Conservation (phyloP, 2,888 invertebrate species). For the Thyatira batis region DNA sequence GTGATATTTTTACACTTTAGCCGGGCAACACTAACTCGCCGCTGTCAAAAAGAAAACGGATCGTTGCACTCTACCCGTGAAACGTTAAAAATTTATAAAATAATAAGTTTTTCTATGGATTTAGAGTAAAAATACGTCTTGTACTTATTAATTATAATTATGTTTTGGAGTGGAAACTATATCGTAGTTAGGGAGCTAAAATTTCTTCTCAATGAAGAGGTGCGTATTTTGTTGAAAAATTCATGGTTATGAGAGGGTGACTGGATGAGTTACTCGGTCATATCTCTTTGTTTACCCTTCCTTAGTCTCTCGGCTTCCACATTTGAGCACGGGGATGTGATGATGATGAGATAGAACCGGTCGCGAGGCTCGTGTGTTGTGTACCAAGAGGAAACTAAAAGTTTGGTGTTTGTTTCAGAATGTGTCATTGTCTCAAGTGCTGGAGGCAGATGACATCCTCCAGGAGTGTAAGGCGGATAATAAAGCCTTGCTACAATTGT, state of each 20-base stretch:
- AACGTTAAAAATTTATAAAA: constrained; percentile 61
- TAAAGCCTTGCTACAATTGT: constrained; percentile 95
- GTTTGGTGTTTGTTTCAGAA: constrained; percentile 84
- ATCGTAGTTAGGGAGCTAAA: constrained; percentile 88
- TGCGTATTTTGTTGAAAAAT: constrained; percentile 75
- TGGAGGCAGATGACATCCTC: constrained; percentile 97
- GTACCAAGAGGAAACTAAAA: constrained; percentile 17
- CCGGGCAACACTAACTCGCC: constrained; percentile 32
- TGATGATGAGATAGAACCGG: neutral
- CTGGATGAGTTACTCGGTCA: constrained; percentile 34
- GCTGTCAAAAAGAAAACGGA: constrained; percentile 68
- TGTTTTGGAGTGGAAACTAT: constrained; percentile 93
- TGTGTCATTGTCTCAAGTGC: constrained; percentile 93
- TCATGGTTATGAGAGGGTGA: constrained; percentile 66
- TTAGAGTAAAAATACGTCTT: constrained; percentile 59
- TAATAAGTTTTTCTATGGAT: constrained; percentile 73
- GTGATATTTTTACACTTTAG: neutral
- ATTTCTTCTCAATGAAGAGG: constrained; percentile 89
- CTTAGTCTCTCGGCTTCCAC: constrained; percentile 9
- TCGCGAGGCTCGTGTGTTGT: constrained; percentile 7
- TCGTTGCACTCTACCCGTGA: constrained; percentile 65
- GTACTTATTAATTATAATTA: constrained; percentile 80
- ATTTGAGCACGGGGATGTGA: constrained; percentile 9
- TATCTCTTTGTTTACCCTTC: constrained; percentile 31
- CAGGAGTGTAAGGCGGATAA: constrained; percentile 97